phyloP scores from a whole-genome alignment of 2,113 vertebrate species.

The Natator depressus region DNA sequence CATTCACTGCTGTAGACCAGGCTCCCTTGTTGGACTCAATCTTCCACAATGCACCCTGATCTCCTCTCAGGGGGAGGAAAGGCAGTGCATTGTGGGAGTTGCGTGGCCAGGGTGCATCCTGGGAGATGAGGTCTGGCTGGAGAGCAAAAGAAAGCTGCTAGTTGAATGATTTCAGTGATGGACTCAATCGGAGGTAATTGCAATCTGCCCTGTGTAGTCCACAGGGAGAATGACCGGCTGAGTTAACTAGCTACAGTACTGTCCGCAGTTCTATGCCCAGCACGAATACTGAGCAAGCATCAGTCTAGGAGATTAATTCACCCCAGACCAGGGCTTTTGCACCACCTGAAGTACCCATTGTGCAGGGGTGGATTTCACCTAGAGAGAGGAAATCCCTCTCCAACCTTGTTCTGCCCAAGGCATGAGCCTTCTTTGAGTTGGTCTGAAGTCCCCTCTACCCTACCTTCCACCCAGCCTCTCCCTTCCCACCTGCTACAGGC shows the following conservation, averaged over 20 bases:
- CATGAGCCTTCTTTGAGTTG: neutral
- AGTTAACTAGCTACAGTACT: neutral
- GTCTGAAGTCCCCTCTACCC: neutral
- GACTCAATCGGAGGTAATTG: neutral
- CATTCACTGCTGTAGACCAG: neutral
- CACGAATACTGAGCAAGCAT: neutral
- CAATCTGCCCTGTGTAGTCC: neutral
- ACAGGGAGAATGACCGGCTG: neutral
- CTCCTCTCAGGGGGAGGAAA: neutral
- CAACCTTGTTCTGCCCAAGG: neutral
- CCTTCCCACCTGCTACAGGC: neutral
- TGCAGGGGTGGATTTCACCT: neutral
- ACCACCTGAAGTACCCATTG: neutral
- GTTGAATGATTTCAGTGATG: neutral
- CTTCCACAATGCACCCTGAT: neutral
- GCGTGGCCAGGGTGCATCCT: neutral
- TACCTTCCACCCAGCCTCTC: neutral
- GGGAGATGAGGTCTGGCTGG: neutral
- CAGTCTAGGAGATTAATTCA: neutral
- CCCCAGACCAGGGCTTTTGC: neutral
- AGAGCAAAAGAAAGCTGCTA: neutral
- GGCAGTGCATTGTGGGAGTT: neutral
- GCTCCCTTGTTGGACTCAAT: neutral
- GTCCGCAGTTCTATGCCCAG: neutral
- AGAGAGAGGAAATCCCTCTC: neutral